Percentiles rank a stretch among this genome's conserved stretches.
Evolutionary conservation across 2,113 vertebrate genomes (phyloP).

Genomic region (Myiozetetes cayanensis): DNA sequence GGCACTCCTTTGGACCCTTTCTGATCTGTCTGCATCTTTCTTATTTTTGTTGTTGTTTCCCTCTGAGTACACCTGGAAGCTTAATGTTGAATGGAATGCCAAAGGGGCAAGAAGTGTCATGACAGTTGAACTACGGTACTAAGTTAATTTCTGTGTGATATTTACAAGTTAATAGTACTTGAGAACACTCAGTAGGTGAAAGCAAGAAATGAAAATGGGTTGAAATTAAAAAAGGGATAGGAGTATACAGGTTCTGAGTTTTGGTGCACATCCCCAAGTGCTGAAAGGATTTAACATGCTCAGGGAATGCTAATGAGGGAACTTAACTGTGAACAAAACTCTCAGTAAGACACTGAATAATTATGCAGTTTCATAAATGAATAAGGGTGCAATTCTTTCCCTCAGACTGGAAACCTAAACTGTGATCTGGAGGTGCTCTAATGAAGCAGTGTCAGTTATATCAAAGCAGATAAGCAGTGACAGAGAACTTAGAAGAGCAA

Average conservation of each 20-base stretch:
- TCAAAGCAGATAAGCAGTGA: background rate
- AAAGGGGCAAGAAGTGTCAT: background rate
- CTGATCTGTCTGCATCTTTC: background rate
- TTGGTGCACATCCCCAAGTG: background rate
- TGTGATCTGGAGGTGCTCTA: background rate
- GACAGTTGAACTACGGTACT: background rate
- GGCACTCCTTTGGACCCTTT: background rate
- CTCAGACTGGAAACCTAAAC: background rate
- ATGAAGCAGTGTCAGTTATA: background rate
- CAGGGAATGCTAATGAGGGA: background rate
- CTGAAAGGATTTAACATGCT: background rate
- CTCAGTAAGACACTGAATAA: background rate
- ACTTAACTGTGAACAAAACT: background rate
- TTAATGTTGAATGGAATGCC: background rate
- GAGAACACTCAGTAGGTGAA: background rate
- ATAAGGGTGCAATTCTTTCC: background rate
- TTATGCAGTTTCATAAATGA: background rate
- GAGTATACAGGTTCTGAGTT: background rate
- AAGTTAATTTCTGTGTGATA: background rate
- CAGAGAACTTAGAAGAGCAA: background rate
- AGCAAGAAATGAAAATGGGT: background rate
- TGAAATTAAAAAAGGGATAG: background rate
- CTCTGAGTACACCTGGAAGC: background rate
- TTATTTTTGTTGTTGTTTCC: background rate
- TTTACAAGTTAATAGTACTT: background rate